A percentile compares a stretch with the other conserved stretches of the same genome.
phyloP scores from a whole-genome alignment of 2,797 vertebrate species.

The Astyanax mexicanus region DNA sequence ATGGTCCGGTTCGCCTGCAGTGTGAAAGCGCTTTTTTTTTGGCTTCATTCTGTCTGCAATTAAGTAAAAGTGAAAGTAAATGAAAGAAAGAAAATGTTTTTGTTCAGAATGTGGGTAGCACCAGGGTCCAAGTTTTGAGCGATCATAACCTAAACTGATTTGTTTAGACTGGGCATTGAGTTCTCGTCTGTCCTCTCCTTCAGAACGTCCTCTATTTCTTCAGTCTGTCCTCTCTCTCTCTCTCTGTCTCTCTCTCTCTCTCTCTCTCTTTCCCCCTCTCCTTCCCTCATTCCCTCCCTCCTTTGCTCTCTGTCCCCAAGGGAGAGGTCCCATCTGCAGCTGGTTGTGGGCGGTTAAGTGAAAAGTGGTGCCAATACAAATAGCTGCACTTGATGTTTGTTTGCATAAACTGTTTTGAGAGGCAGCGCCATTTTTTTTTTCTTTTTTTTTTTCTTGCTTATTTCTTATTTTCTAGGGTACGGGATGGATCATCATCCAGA shows the following conservation, averaged over 20 bases:
- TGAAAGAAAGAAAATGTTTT: too few relatives aligned
- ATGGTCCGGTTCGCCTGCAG: too few relatives aligned
- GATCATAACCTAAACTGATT: conserved; percentile 12
- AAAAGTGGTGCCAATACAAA: conserved; percentile 94
- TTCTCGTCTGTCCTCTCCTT: neutral
- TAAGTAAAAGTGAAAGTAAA: too few relatives aligned
- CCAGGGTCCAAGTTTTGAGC: conserved; percentile 19
- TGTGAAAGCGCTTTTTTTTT: too few relatives aligned
- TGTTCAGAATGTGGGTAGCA: conserved; percentile 54
- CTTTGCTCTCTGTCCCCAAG: conserved; percentile 69
- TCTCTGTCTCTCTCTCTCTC: neutral
- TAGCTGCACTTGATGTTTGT: conserved; percentile 94
- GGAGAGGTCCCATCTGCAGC: conserved; percentile 88
- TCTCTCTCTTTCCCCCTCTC: too few relatives aligned
- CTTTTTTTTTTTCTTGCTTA: neutral
- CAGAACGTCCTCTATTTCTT: neutral
- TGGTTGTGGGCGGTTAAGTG: conserved; percentile 91
- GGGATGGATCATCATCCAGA: conserved; percentile 23
- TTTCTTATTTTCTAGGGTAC: too few relatives aligned
- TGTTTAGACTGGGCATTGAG: conserved; percentile 11
- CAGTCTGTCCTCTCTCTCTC: neutral
- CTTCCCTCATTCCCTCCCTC: conserved; percentile 43
- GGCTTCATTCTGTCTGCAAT: too few relatives aligned
- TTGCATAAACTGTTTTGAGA: conserved; percentile 98
- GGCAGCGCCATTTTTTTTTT: conserved; percentile 88